Conservation (phyloP, 2,113 vertebrate species). For the Salvelinus namaycush region DNA sequence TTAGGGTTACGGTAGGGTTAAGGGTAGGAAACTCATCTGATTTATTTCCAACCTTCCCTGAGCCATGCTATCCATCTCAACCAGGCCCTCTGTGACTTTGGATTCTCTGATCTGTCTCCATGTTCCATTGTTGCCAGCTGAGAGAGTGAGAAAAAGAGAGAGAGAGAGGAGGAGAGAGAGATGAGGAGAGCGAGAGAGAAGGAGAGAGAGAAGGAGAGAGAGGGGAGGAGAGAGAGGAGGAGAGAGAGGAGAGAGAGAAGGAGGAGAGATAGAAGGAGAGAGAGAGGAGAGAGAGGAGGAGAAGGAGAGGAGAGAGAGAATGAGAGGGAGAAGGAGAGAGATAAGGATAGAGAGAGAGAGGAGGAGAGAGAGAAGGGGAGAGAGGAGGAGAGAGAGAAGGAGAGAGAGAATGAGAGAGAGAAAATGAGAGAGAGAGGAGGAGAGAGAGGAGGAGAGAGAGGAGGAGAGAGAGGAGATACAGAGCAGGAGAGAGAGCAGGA, state of each 20-base stretch:
- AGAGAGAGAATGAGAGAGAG: background rate
- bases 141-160: slow-evolving; percentile 1
- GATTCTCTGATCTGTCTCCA: too few species aligned
- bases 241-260: background rate
- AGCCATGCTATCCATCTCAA: too few species aligned
- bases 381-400: background rate
- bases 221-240: background rate
- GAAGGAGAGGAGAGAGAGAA: background rate
- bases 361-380: background rate
- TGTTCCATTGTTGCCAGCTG: slow-evolving; percentile 20
- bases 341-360: background rate
- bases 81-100: too few species aligned
- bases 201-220: background rate
- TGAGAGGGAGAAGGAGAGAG: background rate
- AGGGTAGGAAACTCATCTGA: too few species aligned
- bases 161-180: background rate
- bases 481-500: background rate
- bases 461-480: background rate
- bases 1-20: too few species aligned
- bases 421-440: background rate
- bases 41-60: slow-evolving; percentile 1
- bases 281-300: too few species aligned
- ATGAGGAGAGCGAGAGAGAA: slow-evolving; percentile 19
- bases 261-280: too few species aligned
- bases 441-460: background rate